Conservation (phyloP, 2,113 vertebrate species). For the Bungarus multicinctus region DNA sequence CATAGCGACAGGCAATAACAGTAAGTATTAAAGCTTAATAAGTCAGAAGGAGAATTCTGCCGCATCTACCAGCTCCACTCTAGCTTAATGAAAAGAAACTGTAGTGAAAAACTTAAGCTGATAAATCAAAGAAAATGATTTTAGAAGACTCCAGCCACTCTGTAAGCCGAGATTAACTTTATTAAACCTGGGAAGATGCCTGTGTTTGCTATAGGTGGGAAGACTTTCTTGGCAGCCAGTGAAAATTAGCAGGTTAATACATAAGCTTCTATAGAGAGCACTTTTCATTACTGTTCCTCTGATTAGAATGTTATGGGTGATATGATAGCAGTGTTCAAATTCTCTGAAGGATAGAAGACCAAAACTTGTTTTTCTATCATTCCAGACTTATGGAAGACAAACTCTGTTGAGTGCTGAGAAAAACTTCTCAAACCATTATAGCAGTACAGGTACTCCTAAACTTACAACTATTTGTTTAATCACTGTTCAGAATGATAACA, state of each 20-base stretch:
- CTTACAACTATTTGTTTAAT: background rate
- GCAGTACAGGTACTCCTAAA: background rate
- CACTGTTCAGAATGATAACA: background rate
- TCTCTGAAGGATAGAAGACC: background rate
- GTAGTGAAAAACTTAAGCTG: background rate
- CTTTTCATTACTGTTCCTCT: background rate
- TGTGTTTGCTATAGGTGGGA: background rate
- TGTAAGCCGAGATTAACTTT: background rate
- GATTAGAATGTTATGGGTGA: background rate
- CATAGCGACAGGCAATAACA: background rate
- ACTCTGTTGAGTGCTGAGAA: background rate
- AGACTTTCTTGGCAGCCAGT: background rate
- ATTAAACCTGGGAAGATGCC: background rate
- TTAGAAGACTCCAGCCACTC: background rate
- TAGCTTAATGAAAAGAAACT: background rate
- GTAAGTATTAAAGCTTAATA: background rate
- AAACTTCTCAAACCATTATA: background rate
- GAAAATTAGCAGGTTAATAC: background rate
- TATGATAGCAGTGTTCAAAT: background rate
- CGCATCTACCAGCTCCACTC: background rate
- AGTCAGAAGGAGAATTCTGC: background rate
- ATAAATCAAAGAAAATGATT: background rate
- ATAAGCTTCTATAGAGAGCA: background rate
- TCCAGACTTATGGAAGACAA: background rate
- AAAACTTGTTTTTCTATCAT: background rate